Percentiles rank a stretch among this genome's conserved stretches.
phyloP scores from a whole-genome alignment of 2,888 invertebrate species.

The Euphydryas editha region DNA sequence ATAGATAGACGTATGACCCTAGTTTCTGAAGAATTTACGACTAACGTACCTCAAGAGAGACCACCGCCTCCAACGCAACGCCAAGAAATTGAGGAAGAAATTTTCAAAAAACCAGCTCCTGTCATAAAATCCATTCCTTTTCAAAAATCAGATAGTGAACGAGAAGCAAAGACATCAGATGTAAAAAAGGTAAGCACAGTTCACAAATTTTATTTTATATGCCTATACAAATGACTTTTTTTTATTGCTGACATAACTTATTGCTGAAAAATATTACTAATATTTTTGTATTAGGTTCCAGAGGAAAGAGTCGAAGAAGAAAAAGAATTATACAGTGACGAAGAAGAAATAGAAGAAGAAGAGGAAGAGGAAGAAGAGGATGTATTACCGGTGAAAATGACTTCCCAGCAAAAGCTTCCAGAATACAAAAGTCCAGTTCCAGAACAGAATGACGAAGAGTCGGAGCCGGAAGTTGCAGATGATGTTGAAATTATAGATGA shows the following conservation, averaged over 20 bases:
- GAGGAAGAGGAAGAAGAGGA: constrained; percentile 57
- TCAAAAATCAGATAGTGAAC: constrained; percentile 55
- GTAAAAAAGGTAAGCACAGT: constrained; percentile 42
- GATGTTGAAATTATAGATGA: constrained; percentile 78
- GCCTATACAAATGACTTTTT: no score
- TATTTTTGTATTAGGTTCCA: constrained; percentile 30
- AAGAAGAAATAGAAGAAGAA: constrained; percentile 63
- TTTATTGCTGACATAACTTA: not conserved
- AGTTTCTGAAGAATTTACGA: constrained; percentile 58
- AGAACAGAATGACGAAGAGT: constrained; percentile 57
- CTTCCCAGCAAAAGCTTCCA: constrained; percentile 14
- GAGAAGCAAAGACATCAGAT: constrained; percentile 46
- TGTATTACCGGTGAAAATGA: constrained; percentile 45
- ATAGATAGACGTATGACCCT: constrained; percentile 76
- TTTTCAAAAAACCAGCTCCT: constrained; percentile 37
- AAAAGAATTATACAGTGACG: constrained; percentile 70
- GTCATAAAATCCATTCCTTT: constrained; percentile 48
- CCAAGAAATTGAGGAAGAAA: constrained; percentile 31
- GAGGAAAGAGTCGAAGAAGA: constrained; percentile 47
- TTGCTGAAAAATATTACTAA: not conserved
- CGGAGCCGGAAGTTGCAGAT: constrained; percentile 61
- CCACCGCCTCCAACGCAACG: constrained; percentile 31
- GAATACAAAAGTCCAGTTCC: constrained; percentile 14
- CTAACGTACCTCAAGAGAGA: constrained; percentile 50
- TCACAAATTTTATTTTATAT: not conserved